A percentile compares a stretch with the other conserved stretches of the same genome.
Evolutionary conservation across 2,888 invertebrate genomes (phyloP).

Genomic region (Dynastes tityus): DNA sequence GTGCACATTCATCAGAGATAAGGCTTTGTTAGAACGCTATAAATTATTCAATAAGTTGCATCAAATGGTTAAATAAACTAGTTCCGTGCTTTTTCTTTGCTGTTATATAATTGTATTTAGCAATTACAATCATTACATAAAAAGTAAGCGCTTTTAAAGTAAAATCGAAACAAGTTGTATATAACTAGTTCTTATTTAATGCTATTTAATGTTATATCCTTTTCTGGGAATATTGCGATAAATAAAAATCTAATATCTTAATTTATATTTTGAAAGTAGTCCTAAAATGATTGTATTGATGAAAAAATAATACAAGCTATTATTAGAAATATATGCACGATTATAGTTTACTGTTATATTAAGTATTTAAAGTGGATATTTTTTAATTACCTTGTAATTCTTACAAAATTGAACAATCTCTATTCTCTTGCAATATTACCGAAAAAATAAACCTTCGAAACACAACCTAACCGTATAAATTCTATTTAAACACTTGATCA

Average conservation of each 20-base stretch:
- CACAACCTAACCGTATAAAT: constrained; percentile 4
- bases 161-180: too few relatives aligned
- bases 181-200: too few relatives aligned
- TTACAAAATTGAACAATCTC: constrained; percentile 1
- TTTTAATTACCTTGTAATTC: constrained; percentile 20
- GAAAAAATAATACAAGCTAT: neutral
- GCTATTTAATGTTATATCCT: too few relatives aligned
- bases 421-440: neutral
- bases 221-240: too few relatives aligned
- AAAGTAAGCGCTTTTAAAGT: too few relatives aligned
- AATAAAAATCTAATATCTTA: too few relatives aligned
- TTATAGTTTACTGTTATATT: neutral
- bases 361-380: neutral
- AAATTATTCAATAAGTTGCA: neutral
- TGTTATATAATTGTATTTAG: too few relatives aligned
- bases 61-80: neutral
- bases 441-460: neutral
- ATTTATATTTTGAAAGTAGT: too few relatives aligned
- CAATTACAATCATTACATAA: too few relatives aligned
- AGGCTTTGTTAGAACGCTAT: neutral
- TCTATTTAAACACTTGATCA: constrained; percentile 11
- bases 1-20: too few relatives aligned
- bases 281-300: neutral
- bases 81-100: neutral
- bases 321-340: neutral